Percentiles rank a stretch among this genome's conserved stretches.
phyloP scores from a whole-genome alignment of 2,113 vertebrate species.

The Chunga burmeisteri region DNA sequence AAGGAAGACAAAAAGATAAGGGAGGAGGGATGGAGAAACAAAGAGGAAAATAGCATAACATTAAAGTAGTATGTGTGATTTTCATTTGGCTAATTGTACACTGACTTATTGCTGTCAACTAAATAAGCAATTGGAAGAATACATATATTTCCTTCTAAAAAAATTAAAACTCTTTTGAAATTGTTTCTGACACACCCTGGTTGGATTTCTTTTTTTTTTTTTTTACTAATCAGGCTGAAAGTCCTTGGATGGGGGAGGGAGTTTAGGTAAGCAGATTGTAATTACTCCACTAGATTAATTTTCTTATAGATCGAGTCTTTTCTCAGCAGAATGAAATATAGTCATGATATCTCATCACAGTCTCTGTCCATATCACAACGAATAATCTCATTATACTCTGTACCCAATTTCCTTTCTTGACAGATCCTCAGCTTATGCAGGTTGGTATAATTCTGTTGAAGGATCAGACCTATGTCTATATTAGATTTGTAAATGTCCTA shows the following conservation, averaged over 20 bases:
- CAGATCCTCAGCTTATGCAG: neutral
- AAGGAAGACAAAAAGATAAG: neutral
- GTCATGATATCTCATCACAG: slow-evolving; percentile 1
- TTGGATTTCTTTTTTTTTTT: neutral
- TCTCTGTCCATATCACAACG: neutral
- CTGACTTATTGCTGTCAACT: neutral
- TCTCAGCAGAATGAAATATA: slow-evolving; percentile 43
- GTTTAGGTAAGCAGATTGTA: neutral
- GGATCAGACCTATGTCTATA: neutral
- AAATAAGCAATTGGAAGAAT: neutral
- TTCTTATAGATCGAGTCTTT: neutral
- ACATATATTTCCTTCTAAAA: neutral
- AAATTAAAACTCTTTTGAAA: neutral
- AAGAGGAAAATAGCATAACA: neutral
- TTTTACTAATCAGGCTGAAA: neutral
- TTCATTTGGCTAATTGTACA: neutral
- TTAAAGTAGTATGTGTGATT: neutral
- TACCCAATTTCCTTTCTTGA: slow-evolving; percentile 36
- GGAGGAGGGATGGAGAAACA: neutral
- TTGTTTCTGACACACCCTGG: neutral
- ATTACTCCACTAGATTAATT: slow-evolving; percentile 27
- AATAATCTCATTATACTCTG: slow-evolving; percentile 8
- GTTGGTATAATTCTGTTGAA: neutral
- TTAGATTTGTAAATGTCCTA: neutral
- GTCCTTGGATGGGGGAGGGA: neutral